These are phyloP conservation scores for Gonocerus acuteangulatus DNA, from an alignment of 2,888 invertebrate genomes.

Conservation along the genomic window DNA sequence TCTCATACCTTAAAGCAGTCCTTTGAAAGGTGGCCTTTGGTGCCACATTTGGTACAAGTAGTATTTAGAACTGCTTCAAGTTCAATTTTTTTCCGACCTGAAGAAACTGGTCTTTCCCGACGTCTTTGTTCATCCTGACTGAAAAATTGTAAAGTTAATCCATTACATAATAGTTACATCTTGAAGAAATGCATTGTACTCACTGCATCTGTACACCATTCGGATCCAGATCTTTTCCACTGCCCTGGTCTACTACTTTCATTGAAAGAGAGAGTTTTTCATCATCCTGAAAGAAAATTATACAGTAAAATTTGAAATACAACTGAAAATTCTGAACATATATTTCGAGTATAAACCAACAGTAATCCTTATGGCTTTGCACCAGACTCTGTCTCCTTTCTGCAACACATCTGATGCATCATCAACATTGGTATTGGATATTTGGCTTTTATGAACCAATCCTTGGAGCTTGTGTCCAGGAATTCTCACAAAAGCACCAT, in stretches of 20 bases:
- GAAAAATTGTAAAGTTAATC: no score
- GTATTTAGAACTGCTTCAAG: conserved; percentile 45
- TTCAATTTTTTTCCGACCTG: conserved; percentile 42
- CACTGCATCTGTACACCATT: conserved; percentile 44
- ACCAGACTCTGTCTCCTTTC: conserved; percentile 45
- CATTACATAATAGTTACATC: no score
- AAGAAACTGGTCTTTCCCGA: conserved; percentile 39
- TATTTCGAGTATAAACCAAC: no score
- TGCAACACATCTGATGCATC: conserved; percentile 44
- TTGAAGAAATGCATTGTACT: conserved; percentile 30
- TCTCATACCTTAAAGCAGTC: conserved; percentile 43
- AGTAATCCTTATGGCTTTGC: conserved; percentile 43
- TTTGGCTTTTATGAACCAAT: conserved; percentile 43
- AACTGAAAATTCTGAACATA: neutral
- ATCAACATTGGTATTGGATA: conserved; percentile 43
- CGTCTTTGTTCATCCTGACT: conserved; percentile 42
- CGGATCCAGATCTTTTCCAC: conserved; percentile 45
- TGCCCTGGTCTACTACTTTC: conserved; percentile 46
- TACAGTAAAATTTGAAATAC: conserved; percentile 34
- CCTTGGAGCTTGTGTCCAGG: conserved; percentile 44
- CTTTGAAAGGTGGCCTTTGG: conserved; percentile 43
- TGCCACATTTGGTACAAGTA: conserved; percentile 44
- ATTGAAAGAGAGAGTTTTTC: conserved; percentile 46
- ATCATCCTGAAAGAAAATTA: conserved; percentile 41
- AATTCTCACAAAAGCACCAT: conserved; percentile 45